Conservation (phyloP, 2,797 vertebrate genomes). For the Periophthalmus magnuspinnatus region DNA sequence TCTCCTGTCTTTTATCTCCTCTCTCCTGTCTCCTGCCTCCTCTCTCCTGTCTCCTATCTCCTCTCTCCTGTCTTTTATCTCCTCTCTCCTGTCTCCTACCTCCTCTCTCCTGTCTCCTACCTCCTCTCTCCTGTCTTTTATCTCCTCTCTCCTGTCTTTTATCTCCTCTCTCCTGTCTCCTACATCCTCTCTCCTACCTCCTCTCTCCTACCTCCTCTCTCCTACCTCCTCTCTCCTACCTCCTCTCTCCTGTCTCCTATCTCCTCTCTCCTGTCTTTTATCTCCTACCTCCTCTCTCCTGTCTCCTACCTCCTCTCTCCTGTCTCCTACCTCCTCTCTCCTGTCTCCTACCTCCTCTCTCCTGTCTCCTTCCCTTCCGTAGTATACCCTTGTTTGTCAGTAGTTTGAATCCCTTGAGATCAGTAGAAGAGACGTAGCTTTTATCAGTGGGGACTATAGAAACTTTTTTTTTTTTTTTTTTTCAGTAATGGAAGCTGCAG, state of each 20-base stretch:
- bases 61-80: no score
- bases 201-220: constrained; percentile 12
- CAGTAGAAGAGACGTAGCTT: neutral
- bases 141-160: no score
- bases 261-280: neutral
- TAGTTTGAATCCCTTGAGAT: constrained; percentile 41
- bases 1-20: no score
- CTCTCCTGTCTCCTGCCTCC: no score
- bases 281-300: constrained; percentile 8
- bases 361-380: constrained; percentile 5
- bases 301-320: constrained; percentile 4
- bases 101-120: no score
- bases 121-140: no score
- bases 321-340: no score
- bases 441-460: constrained; percentile 24
- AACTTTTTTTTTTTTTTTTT: constrained; percentile 12
- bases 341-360: no score
- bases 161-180: no score
- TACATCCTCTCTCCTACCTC: neutral
- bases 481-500: constrained; percentile 4
- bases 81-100: no score
- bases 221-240: no score
- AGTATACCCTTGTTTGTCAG: constrained; percentile 26
- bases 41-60: neutral
- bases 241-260: neutral